Evolutionary conservation across 1,140 invertebrate species (phyloP).

Genomic region (Saccostrea glomerata): DNA sequence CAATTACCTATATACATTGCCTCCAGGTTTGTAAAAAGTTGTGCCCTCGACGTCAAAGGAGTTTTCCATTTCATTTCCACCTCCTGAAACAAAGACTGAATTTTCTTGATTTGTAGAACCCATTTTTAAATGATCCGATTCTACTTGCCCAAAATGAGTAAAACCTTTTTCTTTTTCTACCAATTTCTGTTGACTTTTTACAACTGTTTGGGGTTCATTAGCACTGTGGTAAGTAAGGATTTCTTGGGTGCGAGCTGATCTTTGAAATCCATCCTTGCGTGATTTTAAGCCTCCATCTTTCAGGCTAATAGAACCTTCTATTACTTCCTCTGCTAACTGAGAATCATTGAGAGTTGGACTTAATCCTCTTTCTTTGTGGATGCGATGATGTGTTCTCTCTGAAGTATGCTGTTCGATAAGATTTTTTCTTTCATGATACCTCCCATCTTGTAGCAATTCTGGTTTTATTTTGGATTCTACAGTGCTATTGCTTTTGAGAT

Average conservation of each 20-base stretch:
- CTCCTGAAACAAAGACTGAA: background rate
- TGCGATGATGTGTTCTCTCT: background rate
- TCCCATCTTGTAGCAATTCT: background rate
- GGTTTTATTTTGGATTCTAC: background rate
- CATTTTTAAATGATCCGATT: background rate
- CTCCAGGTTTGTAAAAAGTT: background rate
- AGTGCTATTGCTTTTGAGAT: background rate
- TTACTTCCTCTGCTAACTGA: background rate
- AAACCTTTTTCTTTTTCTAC: background rate
- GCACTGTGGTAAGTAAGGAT: background rate
- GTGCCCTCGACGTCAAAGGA: background rate
- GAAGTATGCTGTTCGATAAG: background rate
- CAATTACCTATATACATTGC: background rate
- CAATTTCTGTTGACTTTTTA: background rate
- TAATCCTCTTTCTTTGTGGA: background rate
- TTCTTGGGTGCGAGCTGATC: background rate
- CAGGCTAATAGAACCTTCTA: background rate
- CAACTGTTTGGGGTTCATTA: background rate
- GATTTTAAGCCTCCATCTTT: background rate
- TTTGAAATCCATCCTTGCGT: background rate
- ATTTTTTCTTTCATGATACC: background rate
- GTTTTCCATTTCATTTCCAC: background rate
- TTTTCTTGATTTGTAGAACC: background rate
- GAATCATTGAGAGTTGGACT: background rate
- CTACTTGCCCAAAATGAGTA: background rate